Conservation (phyloP, 2,797 vertebrate species). For the Simalia tracyae region DNA sequence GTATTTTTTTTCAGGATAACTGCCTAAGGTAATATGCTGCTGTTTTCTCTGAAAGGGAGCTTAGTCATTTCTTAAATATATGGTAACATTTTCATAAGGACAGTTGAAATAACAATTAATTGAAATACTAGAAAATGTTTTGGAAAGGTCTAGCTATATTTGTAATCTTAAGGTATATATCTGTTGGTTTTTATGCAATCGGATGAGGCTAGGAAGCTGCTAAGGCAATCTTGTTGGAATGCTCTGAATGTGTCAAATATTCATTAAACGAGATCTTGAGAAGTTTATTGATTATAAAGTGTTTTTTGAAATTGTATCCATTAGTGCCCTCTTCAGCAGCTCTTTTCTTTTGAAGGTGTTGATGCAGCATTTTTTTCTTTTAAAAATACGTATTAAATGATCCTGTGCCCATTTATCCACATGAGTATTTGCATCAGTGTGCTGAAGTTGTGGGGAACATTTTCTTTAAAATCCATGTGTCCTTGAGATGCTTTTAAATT, state of each 20-base stretch:
- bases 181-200: neutral
- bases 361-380: neutral
- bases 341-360: neutral
- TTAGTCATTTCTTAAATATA: neutral
- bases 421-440: neutral
- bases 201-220: neutral
- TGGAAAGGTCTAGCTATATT: neutral
- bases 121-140: neutral
- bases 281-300: neutral
- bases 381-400: neutral
- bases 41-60: neutral
- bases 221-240: neutral
- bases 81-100: neutral
- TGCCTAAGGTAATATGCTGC: neutral
- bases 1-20: neutral
- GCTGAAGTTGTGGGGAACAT: neutral
- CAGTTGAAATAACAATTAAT: neutral
- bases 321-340: neutral
- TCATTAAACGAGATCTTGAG: neutral
- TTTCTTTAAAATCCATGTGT: neutral
- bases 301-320: neutral
- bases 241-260: neutral
- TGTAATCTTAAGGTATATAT: neutral
- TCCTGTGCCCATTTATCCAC: neutral
- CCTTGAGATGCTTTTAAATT: neutral